Percentiles rank a stretch among this genome's conserved stretches.
These are phyloP conservation scores for Neolamprologus modestus DNA, from an alignment of 2,113 vertebrate species.

Conservation along the genomic window DNA sequence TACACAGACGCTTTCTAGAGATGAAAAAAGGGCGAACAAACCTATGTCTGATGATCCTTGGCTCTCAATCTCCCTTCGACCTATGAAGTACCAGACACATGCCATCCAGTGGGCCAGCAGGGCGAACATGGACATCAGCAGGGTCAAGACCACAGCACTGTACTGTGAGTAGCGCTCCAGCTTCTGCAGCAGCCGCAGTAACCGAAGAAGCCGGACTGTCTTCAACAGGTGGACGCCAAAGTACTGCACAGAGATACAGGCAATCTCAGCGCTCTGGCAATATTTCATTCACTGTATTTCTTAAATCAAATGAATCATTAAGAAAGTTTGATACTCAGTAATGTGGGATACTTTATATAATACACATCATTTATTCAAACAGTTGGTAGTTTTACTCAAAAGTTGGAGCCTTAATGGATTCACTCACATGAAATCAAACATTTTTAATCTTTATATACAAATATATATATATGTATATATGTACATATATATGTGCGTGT, in stretches of 20 bases:
- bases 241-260: conserved; percentile 51
- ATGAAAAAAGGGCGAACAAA: conserved; percentile 24
- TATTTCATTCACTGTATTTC: neutral
- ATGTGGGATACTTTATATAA: neutral
- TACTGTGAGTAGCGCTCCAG: conserved; percentile 80
- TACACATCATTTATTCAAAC: neutral
- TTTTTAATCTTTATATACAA: neutral
- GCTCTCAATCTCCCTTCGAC: conserved; percentile 71
- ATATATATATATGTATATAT: neutral
- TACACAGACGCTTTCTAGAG: neutral
- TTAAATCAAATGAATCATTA: neutral
- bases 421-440: neutral
- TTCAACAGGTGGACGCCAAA: conserved; percentile 79
- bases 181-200: conserved; percentile 77
- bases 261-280: neutral
- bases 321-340: neutral
- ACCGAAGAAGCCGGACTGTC: conserved; percentile 73
- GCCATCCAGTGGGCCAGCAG: conserved; percentile 82
- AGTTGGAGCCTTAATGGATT: neutral
- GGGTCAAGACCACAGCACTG: conserved; percentile 78
- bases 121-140: conserved; percentile 81
- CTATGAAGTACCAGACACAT: conserved; percentile 80
- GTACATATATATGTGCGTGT: neutral
- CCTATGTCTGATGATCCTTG: conserved; percentile 73
- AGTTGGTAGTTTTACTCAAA: neutral